Evolutionary conservation across 2,113 vertebrate species (phyloP), one percentile per base, ranked within the genome.

Genomic region (Manacus vitellinus): DNA sequence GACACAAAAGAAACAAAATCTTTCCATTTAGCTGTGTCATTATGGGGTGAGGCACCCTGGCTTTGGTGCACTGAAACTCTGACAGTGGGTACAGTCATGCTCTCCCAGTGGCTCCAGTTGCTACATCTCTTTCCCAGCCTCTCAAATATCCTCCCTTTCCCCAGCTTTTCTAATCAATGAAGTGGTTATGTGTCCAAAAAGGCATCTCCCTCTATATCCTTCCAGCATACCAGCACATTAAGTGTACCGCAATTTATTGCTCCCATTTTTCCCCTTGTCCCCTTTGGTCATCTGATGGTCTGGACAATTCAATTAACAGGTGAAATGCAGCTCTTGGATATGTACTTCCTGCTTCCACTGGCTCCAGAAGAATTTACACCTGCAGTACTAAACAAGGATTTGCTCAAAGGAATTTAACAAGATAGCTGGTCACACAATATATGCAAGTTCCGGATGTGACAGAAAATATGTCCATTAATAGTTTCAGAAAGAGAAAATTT

Each of bases 11-110:
- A 89, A 96, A 93, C 80, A 95, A 96, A 91, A 94, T 87, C 91
- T 96, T 97, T 96, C 94, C 96, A 91, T 93, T 95, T 91, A 94
- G 94, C 92, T 95, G 86, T 97, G 94, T 97, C 96, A 97, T 92
- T 95, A 94, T 4, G 31, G 96, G 96, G 94, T 96, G 96, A 96
- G 96, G 96, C 96, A 84, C 56, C 31, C 88, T 78, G 88, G 72
- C 92, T 96, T 95, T 71, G 87, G 95, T 72, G 90, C 95, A 92
- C 79, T 96, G 96, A 96, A 95, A 97, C 96, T 97, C 96, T 96
- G 96, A 95, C 94, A 61, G 92, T 54, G 66, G 95, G 70, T 96
- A 82, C 66, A 96, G 96, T 96, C 95, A 97, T 58, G 66, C 61
- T 91, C 86, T 96, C 92, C 94, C 92, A 94, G 91, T 86, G 49